These are phyloP conservation scores for Lycaon pictus DNA, from an alignment of 2,113 vertebrate genomes.

Conservation along the genomic window DNA sequence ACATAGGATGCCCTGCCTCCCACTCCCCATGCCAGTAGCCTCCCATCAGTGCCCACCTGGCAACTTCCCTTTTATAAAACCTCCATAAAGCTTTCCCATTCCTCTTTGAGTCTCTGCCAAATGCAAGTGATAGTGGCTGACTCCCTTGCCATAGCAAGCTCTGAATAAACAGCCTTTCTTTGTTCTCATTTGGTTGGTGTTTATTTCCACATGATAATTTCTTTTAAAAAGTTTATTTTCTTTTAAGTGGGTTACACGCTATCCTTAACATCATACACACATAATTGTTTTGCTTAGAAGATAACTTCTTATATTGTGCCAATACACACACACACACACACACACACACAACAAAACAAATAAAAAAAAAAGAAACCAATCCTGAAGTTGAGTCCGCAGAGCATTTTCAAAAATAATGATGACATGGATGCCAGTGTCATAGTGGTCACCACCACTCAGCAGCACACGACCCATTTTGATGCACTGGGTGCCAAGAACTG, in stretches of 20 bases:
- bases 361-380: neutral
- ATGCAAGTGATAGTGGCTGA: neutral
- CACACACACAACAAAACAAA: neutral
- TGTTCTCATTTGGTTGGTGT: neutral
- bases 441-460: neutral
- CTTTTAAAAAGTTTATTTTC: conserved; percentile 51
- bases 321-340: no score
- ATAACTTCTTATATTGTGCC: neutral
- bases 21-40: neutral
- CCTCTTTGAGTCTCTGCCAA: neutral
- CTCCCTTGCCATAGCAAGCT: neutral
- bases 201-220: conserved; percentile 21
- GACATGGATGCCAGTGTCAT: neutral
- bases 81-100: neutral
- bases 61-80: neutral
- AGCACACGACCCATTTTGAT: neutral
- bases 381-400: neutral
- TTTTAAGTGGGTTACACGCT: neutral
- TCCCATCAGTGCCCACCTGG: neutral
- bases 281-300: conserved; percentile 10
- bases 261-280: neutral
- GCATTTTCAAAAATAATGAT: neutral
- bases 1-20: fast-evolving
- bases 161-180: neutral
- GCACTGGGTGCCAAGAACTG: neutral